Evolutionary conservation across 2,113 vertebrate species (phyloP).

Genomic region (Coptodon bakossiorum): DNA sequence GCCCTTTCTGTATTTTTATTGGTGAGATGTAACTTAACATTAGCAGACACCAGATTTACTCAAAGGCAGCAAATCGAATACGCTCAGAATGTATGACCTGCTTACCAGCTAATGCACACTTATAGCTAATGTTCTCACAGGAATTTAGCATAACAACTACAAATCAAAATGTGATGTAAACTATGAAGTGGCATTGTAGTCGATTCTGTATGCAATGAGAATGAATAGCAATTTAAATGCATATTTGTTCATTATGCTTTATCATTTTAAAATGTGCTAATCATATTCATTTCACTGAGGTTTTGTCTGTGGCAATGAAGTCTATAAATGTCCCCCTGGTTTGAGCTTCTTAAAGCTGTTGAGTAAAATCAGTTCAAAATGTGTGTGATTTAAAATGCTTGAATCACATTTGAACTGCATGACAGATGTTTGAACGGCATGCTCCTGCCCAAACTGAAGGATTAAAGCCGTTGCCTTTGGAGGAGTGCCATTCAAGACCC

Average conservation of each 20-base stretch:
- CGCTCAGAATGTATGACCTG: background rate
- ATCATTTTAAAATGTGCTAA: background rate
- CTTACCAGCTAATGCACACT: background rate
- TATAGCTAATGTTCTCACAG: background rate
- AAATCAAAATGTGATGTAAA: background rate
- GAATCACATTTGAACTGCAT: slow-evolving; percentile 35
- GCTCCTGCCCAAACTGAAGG: slow-evolving; percentile 19
- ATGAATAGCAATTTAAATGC: background rate
- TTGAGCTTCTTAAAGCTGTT: background rate
- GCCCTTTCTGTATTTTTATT: background rate
- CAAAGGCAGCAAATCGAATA: background rate
- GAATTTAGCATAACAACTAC: background rate
- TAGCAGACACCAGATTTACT: background rate
- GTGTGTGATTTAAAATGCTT: slow-evolving; percentile 13
- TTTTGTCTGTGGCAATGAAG: background rate
- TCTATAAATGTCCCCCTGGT: background rate
- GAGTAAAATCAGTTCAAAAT: slow-evolving; percentile 6
- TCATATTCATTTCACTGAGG: background rate
- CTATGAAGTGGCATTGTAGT: background rate
- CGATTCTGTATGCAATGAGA: background rate
- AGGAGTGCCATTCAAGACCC: slow-evolving; percentile 20
- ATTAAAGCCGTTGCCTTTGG: slow-evolving; percentile 45
- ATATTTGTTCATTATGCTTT: background rate
- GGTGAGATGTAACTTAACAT: background rate
- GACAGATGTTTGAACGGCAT: slow-evolving; percentile 51